Conservation (phyloP, 1,140 invertebrate genomes). For the Meteorus sp. region DNA sequence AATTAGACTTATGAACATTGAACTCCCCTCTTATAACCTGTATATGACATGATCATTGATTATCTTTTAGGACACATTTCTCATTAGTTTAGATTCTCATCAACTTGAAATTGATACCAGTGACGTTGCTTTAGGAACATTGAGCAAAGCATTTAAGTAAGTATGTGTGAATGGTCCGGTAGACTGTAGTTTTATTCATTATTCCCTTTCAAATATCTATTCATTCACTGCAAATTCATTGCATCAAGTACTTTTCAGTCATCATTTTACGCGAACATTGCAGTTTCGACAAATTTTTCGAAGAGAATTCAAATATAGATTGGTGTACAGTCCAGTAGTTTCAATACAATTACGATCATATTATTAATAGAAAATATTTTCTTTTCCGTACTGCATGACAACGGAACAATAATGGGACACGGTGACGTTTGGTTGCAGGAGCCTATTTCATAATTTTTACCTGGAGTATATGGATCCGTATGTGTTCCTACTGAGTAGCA, state of each 20-base stretch:
- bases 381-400: conserved; percentile 49
- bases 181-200: neutral
- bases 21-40: no score
- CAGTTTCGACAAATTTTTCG: no score
- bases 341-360: neutral
- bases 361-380: conserved; percentile 28
- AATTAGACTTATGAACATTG: no score
- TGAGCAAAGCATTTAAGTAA: conserved; percentile 81
- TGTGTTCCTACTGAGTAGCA: conserved; percentile 62
- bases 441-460: conserved; percentile 62
- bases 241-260: no score
- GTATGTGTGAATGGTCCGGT: conserved; percentile 32
- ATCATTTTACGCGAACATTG: no score
- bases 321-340: no score
- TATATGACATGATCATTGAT: conserved; percentile 15
- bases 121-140: conserved; percentile 78
- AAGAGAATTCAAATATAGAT: neutral
- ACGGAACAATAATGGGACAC: conserved; percentile 52
- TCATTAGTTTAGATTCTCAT: conserved; percentile 73
- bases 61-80: conserved; percentile 71
- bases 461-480: conserved; percentile 62
- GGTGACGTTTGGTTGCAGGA: conserved; percentile 59
- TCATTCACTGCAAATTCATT: no score
- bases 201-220: no score
- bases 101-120: conserved; percentile 83